Evolutionary conservation across 2,797 vertebrate genomes (phyloP).

Genomic region (Eleutherodactylus coqui): DNA sequence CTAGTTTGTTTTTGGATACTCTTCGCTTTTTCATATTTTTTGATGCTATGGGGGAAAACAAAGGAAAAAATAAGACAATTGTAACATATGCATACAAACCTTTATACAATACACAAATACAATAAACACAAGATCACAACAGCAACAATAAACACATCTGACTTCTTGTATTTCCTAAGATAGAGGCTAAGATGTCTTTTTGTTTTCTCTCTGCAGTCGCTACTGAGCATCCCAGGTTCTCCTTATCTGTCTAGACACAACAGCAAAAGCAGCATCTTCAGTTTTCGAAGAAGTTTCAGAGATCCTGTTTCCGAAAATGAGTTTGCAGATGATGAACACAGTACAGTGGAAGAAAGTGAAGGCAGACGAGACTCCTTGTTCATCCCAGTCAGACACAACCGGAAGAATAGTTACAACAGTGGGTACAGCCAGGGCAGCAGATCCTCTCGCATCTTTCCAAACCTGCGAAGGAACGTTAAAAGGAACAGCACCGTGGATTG

Average conservation of each 20-base stretch:
- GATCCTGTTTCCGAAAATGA: conserved; percentile 96
- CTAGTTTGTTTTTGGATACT: background rate
- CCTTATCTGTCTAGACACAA: conserved; percentile 97
- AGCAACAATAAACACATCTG: background rate
- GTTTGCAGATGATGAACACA: conserved; percentile 97
- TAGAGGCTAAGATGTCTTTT: background rate
- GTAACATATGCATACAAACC: background rate
- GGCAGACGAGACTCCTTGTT: conserved; percentile 95
- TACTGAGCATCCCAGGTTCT: conserved; percentile 96
- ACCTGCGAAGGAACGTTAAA: conserved; percentile 86
- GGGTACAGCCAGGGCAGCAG: conserved; percentile 94
- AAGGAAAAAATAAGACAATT: background rate
- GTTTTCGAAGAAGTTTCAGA: conserved; percentile 90
- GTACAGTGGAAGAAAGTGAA: conserved; percentile 96
- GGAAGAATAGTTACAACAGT: conserved; percentile 98
- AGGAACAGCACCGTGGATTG: conserved; percentile 98
- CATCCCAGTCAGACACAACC: conserved; percentile 88
- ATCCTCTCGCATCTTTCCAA: conserved; percentile 91
- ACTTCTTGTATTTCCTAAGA: background rate
- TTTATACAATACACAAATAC: no score
- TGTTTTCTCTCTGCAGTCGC: conserved; percentile 78
- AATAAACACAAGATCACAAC: background rate
- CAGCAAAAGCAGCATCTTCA: conserved; percentile 99
- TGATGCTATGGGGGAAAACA: background rate
- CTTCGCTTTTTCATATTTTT: background rate